phyloP scores from a whole-genome alignment of 2,113 vertebrate species.

The Callithrix jacchus region DNA sequence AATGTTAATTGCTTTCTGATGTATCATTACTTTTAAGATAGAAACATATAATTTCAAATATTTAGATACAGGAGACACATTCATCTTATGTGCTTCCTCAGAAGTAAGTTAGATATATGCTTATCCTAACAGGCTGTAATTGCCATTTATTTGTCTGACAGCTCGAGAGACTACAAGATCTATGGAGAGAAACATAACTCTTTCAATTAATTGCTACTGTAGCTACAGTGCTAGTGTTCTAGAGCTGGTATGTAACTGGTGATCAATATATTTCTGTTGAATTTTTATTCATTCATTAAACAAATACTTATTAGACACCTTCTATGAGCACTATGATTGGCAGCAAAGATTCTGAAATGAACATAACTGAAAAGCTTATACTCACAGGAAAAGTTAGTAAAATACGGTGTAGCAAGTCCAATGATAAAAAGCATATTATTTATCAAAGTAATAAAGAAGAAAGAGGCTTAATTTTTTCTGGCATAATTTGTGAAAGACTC shows the following conservation, averaged over 20 bases:
- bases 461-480: neutral
- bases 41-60: neutral
- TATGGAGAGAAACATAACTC: neutral
- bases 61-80: neutral
- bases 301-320: neutral
- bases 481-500: constrained; percentile 4
- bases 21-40: constrained; percentile 21
- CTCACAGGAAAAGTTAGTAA: neutral
- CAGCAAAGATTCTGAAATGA: neutral
- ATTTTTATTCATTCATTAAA: constrained; percentile 31
- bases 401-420: neutral
- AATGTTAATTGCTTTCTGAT: constrained; percentile 6
- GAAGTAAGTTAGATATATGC: neutral
- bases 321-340: neutral
- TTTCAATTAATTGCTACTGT: neutral
- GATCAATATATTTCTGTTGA: neutral
- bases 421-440: neutral
- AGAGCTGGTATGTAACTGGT: neutral
- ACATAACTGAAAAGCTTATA: neutral
- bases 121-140: neutral
- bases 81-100: neutral
- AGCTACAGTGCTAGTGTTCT: neutral
- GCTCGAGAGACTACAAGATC: neutral
- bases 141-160: neutral
- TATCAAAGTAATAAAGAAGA: neutral